phyloP scores from a whole-genome alignment of 2,888 invertebrate genomes.

The Eilema sororculum region DNA sequence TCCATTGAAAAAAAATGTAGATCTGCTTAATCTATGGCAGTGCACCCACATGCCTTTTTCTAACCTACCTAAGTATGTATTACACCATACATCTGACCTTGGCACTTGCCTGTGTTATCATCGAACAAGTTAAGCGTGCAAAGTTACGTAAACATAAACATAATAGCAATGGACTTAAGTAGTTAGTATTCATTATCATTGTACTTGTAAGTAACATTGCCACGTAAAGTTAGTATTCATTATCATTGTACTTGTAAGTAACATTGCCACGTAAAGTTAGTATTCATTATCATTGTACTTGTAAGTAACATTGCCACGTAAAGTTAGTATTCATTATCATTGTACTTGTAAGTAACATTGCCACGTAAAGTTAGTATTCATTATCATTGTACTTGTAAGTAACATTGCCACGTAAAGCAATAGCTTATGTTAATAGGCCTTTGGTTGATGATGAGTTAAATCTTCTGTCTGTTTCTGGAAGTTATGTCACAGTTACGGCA shows the following conservation, averaged over 20 bases:
- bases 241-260: neutral
- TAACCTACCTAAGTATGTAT: neutral
- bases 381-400: neutral
- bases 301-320: neutral
- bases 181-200: neutral
- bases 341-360: neutral
- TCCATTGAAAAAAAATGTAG: neutral
- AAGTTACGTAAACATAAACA: conserved; percentile 17
- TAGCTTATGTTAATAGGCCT: neutral
- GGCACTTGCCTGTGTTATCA: conserved; percentile 12
- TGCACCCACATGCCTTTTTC: conserved; percentile 21
- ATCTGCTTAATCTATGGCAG: conserved; percentile 4
- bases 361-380: neutral
- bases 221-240: neutral
- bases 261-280: neutral
- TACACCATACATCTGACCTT: conserved; percentile 23
- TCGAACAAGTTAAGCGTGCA: conserved; percentile 6
- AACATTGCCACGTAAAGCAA: neutral
- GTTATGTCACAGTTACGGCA: no score
- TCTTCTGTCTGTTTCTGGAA: no score
- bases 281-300: neutral
- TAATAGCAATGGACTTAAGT: neutral
- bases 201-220: neutral
- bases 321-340: neutral
- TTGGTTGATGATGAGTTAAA: no score